Evolutionary conservation across 2,888 invertebrate species (phyloP).

Genomic region (Cerastis leucographa): DNA sequence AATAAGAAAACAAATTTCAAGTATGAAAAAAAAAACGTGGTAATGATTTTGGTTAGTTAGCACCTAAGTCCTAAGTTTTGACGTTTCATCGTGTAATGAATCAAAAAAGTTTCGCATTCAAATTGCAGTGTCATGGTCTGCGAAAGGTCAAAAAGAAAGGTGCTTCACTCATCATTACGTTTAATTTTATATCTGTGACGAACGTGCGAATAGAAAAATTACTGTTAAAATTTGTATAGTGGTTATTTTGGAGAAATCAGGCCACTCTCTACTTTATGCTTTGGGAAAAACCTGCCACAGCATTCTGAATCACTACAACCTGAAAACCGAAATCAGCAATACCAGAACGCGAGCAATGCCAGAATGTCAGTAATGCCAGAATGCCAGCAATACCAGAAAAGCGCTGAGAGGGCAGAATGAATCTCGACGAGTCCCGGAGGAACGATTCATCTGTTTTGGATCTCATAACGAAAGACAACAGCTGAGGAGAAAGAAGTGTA

Average conservation of each 20-base stretch:
- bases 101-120: conserved; percentile 26
- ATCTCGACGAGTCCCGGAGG: background rate
- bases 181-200: conserved; percentile 12
- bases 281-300: background rate
- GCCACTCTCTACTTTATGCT: background rate
- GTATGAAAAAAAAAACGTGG: background rate
- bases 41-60: background rate
- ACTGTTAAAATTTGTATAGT: background rate
- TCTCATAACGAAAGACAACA: background rate
- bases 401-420: background rate
- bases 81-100: conserved; percentile 1
- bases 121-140: conserved; percentile 29
- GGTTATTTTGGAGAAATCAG: background rate
- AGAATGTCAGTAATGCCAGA: too few species aligned
- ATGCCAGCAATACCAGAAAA: background rate
- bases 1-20: background rate
- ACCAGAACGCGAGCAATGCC: background rate
- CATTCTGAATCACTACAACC: background rate
- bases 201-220: background rate
- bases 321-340: background rate
- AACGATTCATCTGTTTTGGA: background rate
- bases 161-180: conserved; percentile 11
- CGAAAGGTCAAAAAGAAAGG: conserved; percentile 45
- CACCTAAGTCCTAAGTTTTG: background rate
- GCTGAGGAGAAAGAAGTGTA: background rate